Conservation (phyloP, 2,888 invertebrate species). For the Epistrophella euchroma region DNA sequence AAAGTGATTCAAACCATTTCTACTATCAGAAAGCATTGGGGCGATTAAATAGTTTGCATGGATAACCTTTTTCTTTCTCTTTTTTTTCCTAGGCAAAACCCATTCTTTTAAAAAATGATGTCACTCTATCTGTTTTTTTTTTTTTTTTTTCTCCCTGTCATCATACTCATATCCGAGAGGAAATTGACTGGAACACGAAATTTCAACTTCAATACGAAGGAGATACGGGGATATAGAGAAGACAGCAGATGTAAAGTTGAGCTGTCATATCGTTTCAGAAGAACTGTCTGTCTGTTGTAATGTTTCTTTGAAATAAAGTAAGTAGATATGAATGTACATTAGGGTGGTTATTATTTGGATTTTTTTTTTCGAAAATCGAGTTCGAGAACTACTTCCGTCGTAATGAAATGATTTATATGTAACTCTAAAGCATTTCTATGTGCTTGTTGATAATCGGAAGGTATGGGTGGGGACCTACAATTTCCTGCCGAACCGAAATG, state of each 20-base stretch:
- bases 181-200: constrained; percentile 27
- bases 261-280: not conserved
- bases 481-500: too few species aligned
- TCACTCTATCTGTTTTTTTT: constrained; percentile 3
- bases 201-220: constrained; percentile 2
- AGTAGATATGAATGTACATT: not conserved
- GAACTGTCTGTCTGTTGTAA: constrained; percentile 16
- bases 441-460: too few species aligned
- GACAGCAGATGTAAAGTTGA: not conserved
- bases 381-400: too few species aligned
- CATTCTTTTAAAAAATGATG: constrained; percentile 3
- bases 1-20: not conserved
- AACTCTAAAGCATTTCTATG: too few species aligned
- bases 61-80: constrained; percentile 29
- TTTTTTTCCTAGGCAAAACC: not conserved
- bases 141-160: not conserved
- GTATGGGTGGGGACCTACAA: too few species aligned
- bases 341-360: too few species aligned
- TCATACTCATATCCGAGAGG: constrained; percentile 20
- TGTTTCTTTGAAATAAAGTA: not conserved
- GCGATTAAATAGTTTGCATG: constrained; percentile 69
- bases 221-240: not conserved
- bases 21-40: constrained; percentile 30
- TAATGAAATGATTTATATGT: too few species aligned
- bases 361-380: too few species aligned